Evolutionary conservation across 2,888 invertebrate species (phyloP).

Genomic region (Chaitophorus viminalis): DNA sequence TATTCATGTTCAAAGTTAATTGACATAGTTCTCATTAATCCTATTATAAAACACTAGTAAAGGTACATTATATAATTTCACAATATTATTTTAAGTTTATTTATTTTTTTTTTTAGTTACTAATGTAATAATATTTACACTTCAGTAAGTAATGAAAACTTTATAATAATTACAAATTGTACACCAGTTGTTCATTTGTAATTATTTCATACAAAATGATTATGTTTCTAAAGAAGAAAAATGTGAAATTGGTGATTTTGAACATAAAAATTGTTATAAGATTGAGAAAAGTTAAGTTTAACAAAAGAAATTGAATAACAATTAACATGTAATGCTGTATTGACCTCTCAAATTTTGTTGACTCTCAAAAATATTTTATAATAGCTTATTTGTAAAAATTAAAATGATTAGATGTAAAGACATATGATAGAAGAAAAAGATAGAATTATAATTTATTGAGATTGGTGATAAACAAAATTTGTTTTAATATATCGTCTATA

Average conservation of each 20-base stretch:
- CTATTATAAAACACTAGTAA: neutral
- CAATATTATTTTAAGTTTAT: neutral
- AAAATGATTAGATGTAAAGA: neutral
- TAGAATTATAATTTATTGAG: neutral
- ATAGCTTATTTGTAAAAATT: neutral
- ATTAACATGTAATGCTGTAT: neutral
- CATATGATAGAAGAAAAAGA: neutral
- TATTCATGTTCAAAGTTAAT: neutral
- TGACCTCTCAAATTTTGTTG: neutral
- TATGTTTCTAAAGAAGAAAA: neutral
- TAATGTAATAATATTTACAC: neutral
- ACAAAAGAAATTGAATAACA: neutral
- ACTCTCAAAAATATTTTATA: neutral
- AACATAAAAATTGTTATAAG: neutral
- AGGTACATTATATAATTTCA: neutral
- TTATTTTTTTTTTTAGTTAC: neutral
- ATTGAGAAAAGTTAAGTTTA: neutral
- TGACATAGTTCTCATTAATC: neutral
- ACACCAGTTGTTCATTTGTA: neutral
- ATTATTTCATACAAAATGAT: neutral
- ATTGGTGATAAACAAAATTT: slow-evolving; percentile 14
- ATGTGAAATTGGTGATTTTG: neutral
- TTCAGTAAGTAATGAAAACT: neutral
- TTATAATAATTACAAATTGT: neutral
- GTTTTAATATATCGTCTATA: slow-evolving; percentile 22